Base-by-base conservation (phyloP, 2,113 vertebrate genomes). In the Aptenodytes forsteri region DNA sequence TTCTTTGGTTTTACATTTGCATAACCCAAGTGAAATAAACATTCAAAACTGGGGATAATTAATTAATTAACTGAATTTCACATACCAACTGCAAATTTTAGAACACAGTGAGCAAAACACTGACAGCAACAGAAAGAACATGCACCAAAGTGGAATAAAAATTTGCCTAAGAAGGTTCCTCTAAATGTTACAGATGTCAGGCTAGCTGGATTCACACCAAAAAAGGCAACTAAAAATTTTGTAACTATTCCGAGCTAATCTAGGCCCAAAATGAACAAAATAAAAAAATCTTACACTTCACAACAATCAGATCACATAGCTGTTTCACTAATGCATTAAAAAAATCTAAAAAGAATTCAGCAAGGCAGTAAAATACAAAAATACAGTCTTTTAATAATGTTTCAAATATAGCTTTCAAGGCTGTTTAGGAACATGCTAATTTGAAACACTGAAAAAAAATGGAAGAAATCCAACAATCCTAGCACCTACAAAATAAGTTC, bases 11-110 rank as follows among this genome's bases (percentile, higher is more conserved):
- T 83, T 65, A 79, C 9, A 93, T 70, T 84, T 82, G 56, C 84
- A 79, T 72, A 92, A 84, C 49, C 8, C 36, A 64, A 65, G 59
- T 72, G 65, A 95, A 96, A 93, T 49, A 81, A 93, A 94, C 59
- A 78, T 61, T 83, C 44, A 49, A 67, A 83, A 92, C 18, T 11
- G 22, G 2, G 52, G 32, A 84, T 67, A 94, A 77, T 38, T 62
- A 81, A 71, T 79, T 85, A 75, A 71, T 76, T 83, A 72, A 30
- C 30, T 75, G 52, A 84, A 89, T 91, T 88, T 87, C 73, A 84
- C 73, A 70, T 6, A 83, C 7, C 40, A 66, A 44, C 15, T 38
- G 61, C 38, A 86, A 77, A 90, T 58, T 86, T 73, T 80, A 93
- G 54, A 95, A 62, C 21, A 71, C n/a, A 69, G 40, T 6, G 21